A percentile compares a stretch with the other conserved stretches of the same genome.
Evolutionary conservation across 2,888 invertebrate species (phyloP).

Genomic region (Brenthis hecate): DNA sequence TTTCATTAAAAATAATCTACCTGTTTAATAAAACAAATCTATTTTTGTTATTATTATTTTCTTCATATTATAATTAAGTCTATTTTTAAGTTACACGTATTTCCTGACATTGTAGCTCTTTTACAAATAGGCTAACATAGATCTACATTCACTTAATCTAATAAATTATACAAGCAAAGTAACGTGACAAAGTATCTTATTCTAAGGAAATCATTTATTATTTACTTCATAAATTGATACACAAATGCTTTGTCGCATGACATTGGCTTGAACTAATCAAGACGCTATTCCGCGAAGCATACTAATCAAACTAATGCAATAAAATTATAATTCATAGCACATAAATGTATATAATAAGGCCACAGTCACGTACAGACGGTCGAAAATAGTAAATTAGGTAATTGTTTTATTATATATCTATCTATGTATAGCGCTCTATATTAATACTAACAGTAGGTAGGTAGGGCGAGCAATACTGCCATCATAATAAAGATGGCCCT

Average conservation of each 20-base stretch:
- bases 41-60: no score
- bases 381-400: neutral
- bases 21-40: no score
- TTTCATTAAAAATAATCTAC: no score
- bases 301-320: slow-evolving; percentile 7
- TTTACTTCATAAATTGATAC: slow-evolving; percentile 2
- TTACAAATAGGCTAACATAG: no score
- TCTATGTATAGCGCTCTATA: neutral
- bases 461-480: no score
- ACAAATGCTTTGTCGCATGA: slow-evolving; percentile 2
- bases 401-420: neutral
- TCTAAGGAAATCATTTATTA: neutral
- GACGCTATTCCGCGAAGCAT: neutral
- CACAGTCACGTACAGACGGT: neutral
- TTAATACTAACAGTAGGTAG: no score
- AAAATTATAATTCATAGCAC: slow-evolving; percentile 8
- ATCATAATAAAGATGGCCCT: no score
- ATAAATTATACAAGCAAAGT: neutral
- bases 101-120: no score
- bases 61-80: no score
- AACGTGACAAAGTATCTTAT: no score
- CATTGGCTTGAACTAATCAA: slow-evolving; percentile 14
- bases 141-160: no score
- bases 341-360: neutral
- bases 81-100: no score